Evolutionary conservation across 2,797 vertebrate genomes (phyloP).

Genomic region (Sandelia bainsii): DNA sequence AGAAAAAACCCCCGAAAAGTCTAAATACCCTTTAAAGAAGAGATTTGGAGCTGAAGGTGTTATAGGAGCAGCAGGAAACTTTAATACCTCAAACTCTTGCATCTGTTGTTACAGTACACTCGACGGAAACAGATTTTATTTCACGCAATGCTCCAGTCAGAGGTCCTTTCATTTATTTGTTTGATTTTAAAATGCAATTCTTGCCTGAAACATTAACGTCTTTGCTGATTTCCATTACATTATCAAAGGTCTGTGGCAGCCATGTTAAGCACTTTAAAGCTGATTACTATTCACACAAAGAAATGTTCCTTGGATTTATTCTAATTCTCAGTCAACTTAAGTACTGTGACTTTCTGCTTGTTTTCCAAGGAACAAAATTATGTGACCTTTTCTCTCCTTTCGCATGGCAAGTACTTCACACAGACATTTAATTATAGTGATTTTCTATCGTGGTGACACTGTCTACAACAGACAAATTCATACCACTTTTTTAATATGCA

Average conservation of each 20-base stretch:
- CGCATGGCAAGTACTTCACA: slow-evolving; percentile 44
- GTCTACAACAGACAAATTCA: slow-evolving; percentile 34
- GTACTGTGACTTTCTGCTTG: slow-evolving; percentile 49
- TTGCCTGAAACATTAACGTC: slow-evolving; percentile 34
- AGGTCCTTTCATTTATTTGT: slow-evolving; percentile 17
- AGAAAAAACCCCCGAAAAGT: not conserved
- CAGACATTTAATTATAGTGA: slow-evolving; percentile 57
- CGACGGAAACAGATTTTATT: slow-evolving; percentile 2
- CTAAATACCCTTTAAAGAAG: slow-evolving; percentile 32
- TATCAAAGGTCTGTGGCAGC: slow-evolving; percentile 49
- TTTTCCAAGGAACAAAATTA: slow-evolving; percentile 54
- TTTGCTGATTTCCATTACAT: slow-evolving; percentile 46
- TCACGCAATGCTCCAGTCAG: not conserved
- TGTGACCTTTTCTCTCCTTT: slow-evolving; percentile 49
- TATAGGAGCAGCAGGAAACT: slow-evolving; percentile 12
- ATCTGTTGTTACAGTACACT: slow-evolving; percentile 12
- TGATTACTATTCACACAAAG: slow-evolving; percentile 59
- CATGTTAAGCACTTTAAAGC: slow-evolving; percentile 53
- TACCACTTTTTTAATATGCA: slow-evolving; percentile 22
- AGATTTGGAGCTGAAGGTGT: slow-evolving; percentile 19
- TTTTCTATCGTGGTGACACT: slow-evolving; percentile 42
- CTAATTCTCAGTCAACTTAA: slow-evolving; percentile 47
- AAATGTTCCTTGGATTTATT: slow-evolving; percentile 51
- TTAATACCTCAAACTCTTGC: slow-evolving; percentile 12
- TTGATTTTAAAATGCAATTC: slow-evolving; percentile 23